A percentile compares a stretch with the other conserved stretches of the same genome.
phyloP scores from a whole-genome alignment of 2,888 invertebrate genomes.

The Pteria penguin region DNA sequence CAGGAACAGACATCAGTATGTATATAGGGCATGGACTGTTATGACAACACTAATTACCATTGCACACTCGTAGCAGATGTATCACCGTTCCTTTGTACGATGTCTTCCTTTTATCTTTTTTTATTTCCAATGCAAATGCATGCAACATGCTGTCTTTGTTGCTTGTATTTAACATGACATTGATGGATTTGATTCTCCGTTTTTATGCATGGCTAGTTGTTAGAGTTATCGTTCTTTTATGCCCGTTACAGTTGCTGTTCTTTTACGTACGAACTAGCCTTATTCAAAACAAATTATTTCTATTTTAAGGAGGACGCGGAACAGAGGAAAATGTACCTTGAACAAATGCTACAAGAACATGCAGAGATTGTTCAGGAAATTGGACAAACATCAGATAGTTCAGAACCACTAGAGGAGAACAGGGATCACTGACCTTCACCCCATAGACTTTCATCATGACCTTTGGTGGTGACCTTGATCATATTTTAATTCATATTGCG shows the following conservation, averaged over 20 bases:
- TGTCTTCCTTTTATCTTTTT: no score
- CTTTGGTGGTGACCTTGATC: no score
- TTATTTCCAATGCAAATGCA: no score
- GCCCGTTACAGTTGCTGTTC: neutral
- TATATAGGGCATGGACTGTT: no score
- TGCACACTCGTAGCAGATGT: no score
- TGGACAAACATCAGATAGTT: slow-evolving; percentile 24
- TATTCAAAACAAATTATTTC: neutral
- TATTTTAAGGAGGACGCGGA: slow-evolving; percentile 68
- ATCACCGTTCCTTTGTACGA: no score
- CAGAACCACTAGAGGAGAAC: slow-evolving; percentile 21
- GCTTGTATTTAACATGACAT: no score
- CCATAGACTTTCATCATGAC: no score
- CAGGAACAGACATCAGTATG: no score
- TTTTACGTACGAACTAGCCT: neutral
- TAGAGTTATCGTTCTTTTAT: neutral
- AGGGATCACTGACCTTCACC: slow-evolving; percentile 31
- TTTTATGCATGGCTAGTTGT: neutral
- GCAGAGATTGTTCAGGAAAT: slow-evolving; percentile 64
- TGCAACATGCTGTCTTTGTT: no score
- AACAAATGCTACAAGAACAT: slow-evolving; percentile 70
- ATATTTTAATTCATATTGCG: no score
- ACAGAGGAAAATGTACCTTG: slow-evolving; percentile 67
- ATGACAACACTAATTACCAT: no score
- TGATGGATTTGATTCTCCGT: neutral